Base-by-base conservation (phyloP, 2,888 invertebrate genomes). In the Acronicta psi region DNA sequence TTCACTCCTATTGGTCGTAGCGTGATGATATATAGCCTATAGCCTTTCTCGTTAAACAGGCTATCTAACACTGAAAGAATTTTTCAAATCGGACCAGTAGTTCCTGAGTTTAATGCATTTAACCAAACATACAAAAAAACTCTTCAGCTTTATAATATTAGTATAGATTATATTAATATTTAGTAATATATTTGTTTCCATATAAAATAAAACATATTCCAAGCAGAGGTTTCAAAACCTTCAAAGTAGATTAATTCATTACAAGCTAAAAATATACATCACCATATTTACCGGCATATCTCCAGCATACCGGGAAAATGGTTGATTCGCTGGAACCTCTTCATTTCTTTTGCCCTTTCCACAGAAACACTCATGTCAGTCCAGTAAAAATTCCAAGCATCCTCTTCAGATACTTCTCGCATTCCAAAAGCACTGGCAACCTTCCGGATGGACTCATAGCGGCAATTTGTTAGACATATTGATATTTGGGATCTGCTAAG, bases 231-330 rank as follows among this genome's bases (percentile, higher is more conserved):
- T n/a, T n/a, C n/a, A n/a, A n/a, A n/a, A n/a, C n/a, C n/a, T n/a
- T n/a, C n/a, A n/a, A n/a, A n/a, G n/a, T n/a, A n/a, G 38, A 29
- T 2, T 29, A 11, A 11, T 29, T 2, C 2, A 11, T 11, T 11
- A 2, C 29, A 10, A 29, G 2, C 29, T 11, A 10, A 47, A 44
- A 34, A 13, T 17, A 16, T 2, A n/a, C 0, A n/a, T 13, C 17
- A 40, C 20, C 20, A 31, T 41, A 9, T 43, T 50, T 17, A 92
- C 94, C 94, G 94, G 90, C 97, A 98, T 69, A 98, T 97, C 86
- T 98, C 98, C 74, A 96, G 95, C 97, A 98, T 98, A 53, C 98
- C 98, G 1, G 98, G 98, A 85, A 98, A 99, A 90, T 99, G 98
- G 87, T 99, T 99, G 62, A 98, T 97, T 84, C 98, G 97, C 92